Base-by-base conservation (phyloP, 1,140 invertebrate genomes). In the Pollicipes pollicipes region DNA sequence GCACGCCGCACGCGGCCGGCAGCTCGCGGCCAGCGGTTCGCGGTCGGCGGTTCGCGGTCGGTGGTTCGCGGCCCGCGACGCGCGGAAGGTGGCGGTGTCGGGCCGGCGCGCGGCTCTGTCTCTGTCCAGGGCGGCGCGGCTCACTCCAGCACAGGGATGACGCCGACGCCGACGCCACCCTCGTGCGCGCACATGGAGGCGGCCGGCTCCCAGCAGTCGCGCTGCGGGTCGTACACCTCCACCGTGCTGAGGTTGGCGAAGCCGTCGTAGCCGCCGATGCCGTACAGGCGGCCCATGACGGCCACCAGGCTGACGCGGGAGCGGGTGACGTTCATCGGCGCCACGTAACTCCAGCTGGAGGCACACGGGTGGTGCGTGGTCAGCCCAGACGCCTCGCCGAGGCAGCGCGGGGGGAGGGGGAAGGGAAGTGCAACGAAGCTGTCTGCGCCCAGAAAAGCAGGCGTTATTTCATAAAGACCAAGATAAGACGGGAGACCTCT, bases 281-380 rank as follows among this genome's bases (percentile, higher is more conserved):
- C 91, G 85, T 89, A 94, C 26, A 95, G 78, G 81, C 89, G 89
- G 0, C 90, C 90, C 84, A 90, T 88, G 74, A 91, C 93, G 3
- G 91, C 86, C 0, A 91, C 90, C 17, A 95, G 78, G 28, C 91
- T 90, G 1, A 94, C 91, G 35, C 91, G 81, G 76, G 89, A 91
- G 69, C 92, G 81, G 80, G 88, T 91, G 6, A 90, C 87, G 76
- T 90, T 89, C 91, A 95, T 93, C 1, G 89, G 82, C 3, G 88
- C 85, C 0, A 93, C 85, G 73, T 85, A 86, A 66, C 84, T 83
- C 91, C 91, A 95, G 74, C 86, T 87, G 74, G 29, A 77, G 76
- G 76, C 72, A 30, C 67, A 74, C n/a, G n/a, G n/a, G n/a, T n/a
- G n/a, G n/a, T n/a, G n/a, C n/a, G n/a, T n/a, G n/a, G n/a, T n/a